Conservation (phyloP, 2,797 vertebrate genomes). For the Sebastes vulpes region DNA sequence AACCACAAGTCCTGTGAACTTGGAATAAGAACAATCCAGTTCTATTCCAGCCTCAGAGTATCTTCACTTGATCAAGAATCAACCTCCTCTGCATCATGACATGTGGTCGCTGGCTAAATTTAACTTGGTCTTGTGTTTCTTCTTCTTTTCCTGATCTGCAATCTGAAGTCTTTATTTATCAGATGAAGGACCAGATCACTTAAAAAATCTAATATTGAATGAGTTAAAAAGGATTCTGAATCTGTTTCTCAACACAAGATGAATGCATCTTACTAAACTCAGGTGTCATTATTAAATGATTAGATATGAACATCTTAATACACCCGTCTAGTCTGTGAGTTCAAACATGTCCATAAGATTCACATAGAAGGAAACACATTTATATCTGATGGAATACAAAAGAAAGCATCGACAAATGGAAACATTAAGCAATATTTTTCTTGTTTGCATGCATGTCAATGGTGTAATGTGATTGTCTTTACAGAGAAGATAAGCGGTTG, state of each 20-base stretch:
- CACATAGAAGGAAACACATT: background rate
- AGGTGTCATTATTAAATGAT: background rate
- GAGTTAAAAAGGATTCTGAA: background rate
- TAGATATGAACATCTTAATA: background rate
- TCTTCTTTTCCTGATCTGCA: background rate
- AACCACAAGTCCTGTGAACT: too few species aligned
- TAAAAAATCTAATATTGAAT: background rate
- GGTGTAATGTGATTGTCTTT: background rate
- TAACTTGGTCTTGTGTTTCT: too few species aligned
- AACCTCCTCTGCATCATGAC: too few species aligned
- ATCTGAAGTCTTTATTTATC: background rate
- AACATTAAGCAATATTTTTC: background rate
- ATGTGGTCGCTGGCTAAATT: too few species aligned
- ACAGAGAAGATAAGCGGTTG: background rate
- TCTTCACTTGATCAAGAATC: too few species aligned
- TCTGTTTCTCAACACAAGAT: background rate
- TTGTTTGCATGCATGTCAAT: background rate
- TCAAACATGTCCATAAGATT: background rate
- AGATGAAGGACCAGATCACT: background rate
- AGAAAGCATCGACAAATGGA: background rate
- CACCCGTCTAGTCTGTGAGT: background rate
- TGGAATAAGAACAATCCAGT: too few species aligned
- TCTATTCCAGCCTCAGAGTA: too few species aligned
- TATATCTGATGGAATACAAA: background rate
- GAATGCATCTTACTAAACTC: background rate